A percentile compares a stretch with the other conserved stretches of the same genome.
These are phyloP conservation scores for Nemotelus pantherinus DNA, from an alignment of 2,888 invertebrate species.

Conservation along the genomic window DNA sequence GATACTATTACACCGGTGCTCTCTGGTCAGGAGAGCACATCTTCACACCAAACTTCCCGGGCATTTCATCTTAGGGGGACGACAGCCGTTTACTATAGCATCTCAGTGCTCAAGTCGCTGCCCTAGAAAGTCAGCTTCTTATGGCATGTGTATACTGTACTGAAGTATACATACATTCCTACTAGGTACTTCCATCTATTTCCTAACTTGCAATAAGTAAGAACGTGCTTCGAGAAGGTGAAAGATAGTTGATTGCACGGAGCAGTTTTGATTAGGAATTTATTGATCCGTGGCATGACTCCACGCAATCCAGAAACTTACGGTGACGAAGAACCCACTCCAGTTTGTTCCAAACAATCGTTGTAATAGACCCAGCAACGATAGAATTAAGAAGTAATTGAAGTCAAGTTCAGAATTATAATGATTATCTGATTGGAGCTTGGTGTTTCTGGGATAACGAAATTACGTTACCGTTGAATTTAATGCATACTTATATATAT, in stretches of 20 bases:
- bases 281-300: constrained; percentile 29
- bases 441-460: too few species aligned
- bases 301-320: background rate
- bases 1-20: background rate
- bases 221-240: constrained; percentile 8
- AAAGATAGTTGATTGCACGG: constrained; percentile 6
- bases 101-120: background rate
- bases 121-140: too few species aligned
- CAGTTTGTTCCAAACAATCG: background rate
- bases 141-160: background rate
- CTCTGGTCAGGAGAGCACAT: background rate
- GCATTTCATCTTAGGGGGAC: background rate
- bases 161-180: background rate
- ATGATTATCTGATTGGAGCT: background rate
- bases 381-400: constrained; percentile 1
- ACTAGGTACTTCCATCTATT: background rate
- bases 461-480: too few species aligned
- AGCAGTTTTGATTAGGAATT: constrained; percentile 17
- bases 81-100: background rate
- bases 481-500: too few species aligned
- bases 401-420: constrained; percentile 9
- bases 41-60: background rate
- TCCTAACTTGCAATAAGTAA: constrained; percentile 14
- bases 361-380: background rate
- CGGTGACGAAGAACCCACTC: background rate